These are phyloP conservation scores for Entomyzon cyanotis DNA, from an alignment of 2,113 vertebrate genomes.

Conservation along the genomic window DNA sequence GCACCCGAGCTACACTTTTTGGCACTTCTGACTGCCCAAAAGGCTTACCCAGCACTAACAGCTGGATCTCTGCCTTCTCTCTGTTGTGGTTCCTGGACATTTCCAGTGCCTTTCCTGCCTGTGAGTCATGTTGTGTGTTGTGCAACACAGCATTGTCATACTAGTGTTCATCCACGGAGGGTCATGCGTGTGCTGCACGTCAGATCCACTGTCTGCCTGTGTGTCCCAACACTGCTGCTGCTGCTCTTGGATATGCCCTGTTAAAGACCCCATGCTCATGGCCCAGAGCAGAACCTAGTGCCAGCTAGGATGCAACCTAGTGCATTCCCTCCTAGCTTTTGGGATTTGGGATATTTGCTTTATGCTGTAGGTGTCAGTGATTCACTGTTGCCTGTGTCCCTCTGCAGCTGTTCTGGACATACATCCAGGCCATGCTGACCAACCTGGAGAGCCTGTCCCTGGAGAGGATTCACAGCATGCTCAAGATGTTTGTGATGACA, in stretches of 20 bases:
- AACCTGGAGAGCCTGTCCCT: conserved; percentile 96
- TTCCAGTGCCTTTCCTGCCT: neutral
- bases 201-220: neutral
- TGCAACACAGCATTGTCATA: neutral
- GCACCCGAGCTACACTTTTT: neutral
- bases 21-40: neutral
- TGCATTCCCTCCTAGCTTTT: neutral
- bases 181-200: neutral
- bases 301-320: neutral
- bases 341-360: neutral
- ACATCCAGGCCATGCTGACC: conserved; percentile 98
- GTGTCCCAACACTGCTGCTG: neutral
- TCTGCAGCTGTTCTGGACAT: conserved; percentile 93
- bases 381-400: neutral
- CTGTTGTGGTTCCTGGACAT: neutral
- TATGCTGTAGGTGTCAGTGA: fast-evolving
- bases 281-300: neutral
- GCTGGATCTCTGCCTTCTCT: neutral
- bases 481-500: conserved; percentile 94
- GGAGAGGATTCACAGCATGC: conserved; percentile 97
- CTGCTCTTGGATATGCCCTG: neutral
- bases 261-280: fast-evolving
- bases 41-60: neutral
- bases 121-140: neutral
- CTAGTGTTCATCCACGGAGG: conserved; percentile 10